A percentile compares a stretch with the other conserved stretches of the same genome.
Conservation (phyloP, 1,140 invertebrate genomes). For the Aphelinus certus region DNA sequence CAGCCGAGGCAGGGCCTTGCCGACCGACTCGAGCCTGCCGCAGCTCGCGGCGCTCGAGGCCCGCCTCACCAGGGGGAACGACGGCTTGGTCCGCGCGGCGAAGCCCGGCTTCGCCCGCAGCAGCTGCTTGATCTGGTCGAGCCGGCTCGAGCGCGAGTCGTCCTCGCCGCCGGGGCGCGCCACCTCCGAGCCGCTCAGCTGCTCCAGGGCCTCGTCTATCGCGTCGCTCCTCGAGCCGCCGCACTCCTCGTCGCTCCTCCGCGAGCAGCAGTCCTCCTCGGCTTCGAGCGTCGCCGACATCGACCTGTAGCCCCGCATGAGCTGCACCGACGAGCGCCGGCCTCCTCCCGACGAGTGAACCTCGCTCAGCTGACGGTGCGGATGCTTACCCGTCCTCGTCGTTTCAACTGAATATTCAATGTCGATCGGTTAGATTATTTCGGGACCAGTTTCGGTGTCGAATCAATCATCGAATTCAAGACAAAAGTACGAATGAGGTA, state of each 20-base stretch:
- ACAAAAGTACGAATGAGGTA: too few relatives aligned
- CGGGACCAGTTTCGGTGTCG: too few relatives aligned
- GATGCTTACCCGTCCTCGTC: neutral
- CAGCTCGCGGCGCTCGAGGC: conserved; percentile 64
- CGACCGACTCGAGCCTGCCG: conserved; percentile 65
- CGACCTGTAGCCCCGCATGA: conserved; percentile 29
- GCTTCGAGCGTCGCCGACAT: conserved; percentile 30
- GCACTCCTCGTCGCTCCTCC: conserved; percentile 31
- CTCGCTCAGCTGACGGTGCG: neutral
- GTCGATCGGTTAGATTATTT: too few relatives aligned
- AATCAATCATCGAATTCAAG: too few relatives aligned
- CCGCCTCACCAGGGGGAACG: conserved; percentile 72
- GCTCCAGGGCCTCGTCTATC: conserved; percentile 36
- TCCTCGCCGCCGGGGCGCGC: conserved; percentile 44
- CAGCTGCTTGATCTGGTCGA: conserved; percentile 76
- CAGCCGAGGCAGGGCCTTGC: conserved; percentile 72
- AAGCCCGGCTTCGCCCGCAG: conserved; percentile 71
- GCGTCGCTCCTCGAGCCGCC: conserved; percentile 11
- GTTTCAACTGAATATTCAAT: neutral
- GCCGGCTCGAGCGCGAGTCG: conserved; percentile 68
- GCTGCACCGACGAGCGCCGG: conserved; percentile 1
- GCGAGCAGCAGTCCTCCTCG: neutral
- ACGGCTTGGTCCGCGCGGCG: conserved; percentile 53
- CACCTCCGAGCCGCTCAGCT: neutral
- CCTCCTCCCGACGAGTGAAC: neutral